Evolutionary conservation across 2,113 vertebrate genomes (phyloP).

Genomic region (Prietella phreatophila): DNA sequence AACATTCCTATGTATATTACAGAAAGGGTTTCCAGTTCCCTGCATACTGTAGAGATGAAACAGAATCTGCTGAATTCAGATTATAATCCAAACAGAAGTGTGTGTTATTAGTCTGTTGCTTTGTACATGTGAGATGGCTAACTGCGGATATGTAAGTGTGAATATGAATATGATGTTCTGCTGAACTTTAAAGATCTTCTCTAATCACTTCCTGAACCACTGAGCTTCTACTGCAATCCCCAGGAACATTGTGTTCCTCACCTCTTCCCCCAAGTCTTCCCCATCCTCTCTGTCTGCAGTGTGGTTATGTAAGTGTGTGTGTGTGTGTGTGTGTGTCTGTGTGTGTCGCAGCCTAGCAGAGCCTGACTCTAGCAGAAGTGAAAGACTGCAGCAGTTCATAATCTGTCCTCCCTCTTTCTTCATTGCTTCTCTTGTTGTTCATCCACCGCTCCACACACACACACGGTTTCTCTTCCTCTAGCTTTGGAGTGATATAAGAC

Average conservation of each 20-base stretch:
- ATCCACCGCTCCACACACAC: background rate
- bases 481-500: background rate
- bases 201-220: background rate
- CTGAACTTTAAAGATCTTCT: background rate
- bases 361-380: conserved; percentile 6
- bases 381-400: background rate
- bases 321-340: conserved; percentile 8
- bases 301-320: conserved; percentile 7
- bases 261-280: background rate
- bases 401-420: background rate
- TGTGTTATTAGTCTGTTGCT: background rate
- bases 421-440: background rate
- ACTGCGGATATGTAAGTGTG: background rate
- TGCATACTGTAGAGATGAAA: background rate
- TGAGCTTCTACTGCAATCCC: background rate
- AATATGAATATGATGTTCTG: background rate
- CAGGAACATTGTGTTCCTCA: conserved; percentile 10
- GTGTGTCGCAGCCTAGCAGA: conserved; percentile 6
- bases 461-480: background rate
- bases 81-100: background rate
- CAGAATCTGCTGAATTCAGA: background rate
- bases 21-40: background rate
- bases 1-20: background rate
- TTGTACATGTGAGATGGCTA: background rate
- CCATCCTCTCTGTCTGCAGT: conserved; percentile 16